phyloP scores from a whole-genome alignment of 35 echinoderm and acorn worm species.

The Anneissia japonica region DNA sequence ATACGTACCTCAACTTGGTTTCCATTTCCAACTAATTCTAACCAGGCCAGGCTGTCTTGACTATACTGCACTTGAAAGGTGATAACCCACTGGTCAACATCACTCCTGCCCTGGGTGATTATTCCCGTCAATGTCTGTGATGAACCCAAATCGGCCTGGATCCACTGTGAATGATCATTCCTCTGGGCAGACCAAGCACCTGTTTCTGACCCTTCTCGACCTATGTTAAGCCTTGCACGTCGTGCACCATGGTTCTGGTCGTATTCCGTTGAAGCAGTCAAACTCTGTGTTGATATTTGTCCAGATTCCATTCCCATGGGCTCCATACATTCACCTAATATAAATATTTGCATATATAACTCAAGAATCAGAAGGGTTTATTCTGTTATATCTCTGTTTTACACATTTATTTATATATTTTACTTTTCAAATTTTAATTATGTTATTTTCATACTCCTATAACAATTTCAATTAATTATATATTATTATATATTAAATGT shows the following conservation, averaged over 20 bases:
- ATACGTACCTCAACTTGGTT: not conserved
- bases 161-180: conserved; percentile 26
- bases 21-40: not conserved
- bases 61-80: conserved; percentile 18
- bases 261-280: conserved; percentile 17
- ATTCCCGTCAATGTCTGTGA: conserved; percentile 7
- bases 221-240: conserved; percentile 20
- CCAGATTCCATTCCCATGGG: conserved; percentile 26
- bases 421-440: too few species aligned
- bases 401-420: too few species aligned
- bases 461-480: too few species aligned
- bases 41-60: conserved; percentile 6
- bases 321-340: not conserved
- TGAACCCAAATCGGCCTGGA: conserved; percentile 9
- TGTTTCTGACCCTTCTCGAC: not conserved
- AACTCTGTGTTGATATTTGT: not conserved
- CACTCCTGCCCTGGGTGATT: conserved; percentile 23
- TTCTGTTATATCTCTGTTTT: too few species aligned
- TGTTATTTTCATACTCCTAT: too few species aligned
- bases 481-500: too few species aligned
- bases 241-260: not conserved
- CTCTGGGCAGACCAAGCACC: conserved; percentile 24
- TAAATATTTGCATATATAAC: too few species aligned
- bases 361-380: too few species aligned
- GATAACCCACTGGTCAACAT: conserved; percentile 40